Evolutionary conservation across 2,113 vertebrate genomes (phyloP).

Genomic region (Rhabdornis inornatus): DNA sequence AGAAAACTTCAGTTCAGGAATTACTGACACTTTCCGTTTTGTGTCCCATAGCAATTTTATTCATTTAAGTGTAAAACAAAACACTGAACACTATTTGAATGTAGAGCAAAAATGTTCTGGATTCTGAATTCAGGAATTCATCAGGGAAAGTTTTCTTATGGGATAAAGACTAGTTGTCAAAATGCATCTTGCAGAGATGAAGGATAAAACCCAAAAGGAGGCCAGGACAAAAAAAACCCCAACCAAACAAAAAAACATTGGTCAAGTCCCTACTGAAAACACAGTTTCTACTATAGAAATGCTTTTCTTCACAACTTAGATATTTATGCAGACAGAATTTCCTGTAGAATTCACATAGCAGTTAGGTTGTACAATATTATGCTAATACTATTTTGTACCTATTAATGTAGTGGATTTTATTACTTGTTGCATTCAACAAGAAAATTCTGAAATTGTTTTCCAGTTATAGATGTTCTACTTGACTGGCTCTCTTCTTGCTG

Average conservation of each 20-base stretch:
- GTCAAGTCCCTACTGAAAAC: background rate
- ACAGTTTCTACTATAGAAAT: background rate
- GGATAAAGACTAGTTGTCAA: background rate
- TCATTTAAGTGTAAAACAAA: background rate
- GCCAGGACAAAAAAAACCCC: background rate
- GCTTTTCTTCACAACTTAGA: background rate
- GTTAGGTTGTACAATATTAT: background rate
- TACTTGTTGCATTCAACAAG: background rate
- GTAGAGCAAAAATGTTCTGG: background rate
- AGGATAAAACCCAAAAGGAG: background rate
- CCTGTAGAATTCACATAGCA: background rate
- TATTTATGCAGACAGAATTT: background rate
- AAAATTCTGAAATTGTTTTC: background rate
- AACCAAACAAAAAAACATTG: background rate
- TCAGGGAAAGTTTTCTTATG: background rate
- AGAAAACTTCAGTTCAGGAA: background rate
- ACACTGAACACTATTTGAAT: background rate
- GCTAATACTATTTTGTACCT: background rate
- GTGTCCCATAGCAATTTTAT: background rate
- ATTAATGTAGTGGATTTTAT: background rate
- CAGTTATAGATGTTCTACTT: background rate
- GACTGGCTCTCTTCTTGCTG: background rate
- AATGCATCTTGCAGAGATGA: background rate
- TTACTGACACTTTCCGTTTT: background rate
- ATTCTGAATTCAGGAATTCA: background rate